Conservation (phyloP, 2,797 vertebrate species). For the Lagorchestes hirsutus region DNA sequence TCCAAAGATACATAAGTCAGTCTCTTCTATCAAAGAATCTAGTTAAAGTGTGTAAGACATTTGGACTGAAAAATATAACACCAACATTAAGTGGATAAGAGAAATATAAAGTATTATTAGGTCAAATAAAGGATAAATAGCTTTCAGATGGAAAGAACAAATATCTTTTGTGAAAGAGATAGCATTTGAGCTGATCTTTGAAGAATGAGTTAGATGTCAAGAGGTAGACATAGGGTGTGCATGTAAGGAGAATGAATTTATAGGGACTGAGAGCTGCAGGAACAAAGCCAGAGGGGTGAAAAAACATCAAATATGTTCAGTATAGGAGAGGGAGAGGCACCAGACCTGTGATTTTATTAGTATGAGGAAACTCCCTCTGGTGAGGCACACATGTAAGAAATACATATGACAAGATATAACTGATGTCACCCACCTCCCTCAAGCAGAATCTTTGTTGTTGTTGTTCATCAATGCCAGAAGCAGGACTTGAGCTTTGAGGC, state of each 20-base stretch:
- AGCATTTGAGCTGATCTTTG: neutral
- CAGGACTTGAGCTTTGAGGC: neutral
- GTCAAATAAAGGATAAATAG: neutral
- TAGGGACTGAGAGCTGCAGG: neutral
- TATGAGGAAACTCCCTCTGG: neutral
- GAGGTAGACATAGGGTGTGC: neutral
- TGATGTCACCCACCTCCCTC: rapidly evolving
- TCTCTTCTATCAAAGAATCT: neutral
- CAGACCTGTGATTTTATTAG: neutral
- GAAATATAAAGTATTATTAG: neutral
- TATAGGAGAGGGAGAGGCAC: neutral
- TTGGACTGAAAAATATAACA: neutral
- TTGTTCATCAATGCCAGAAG: neutral
- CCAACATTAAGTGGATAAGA: neutral
- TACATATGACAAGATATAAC: neutral
- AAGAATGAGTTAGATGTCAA: neutral
- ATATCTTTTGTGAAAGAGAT: neutral
- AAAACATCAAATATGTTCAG: neutral
- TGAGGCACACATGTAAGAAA: neutral
- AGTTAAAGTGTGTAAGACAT: neutral
- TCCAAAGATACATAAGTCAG: neutral
- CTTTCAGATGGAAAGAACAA: neutral
- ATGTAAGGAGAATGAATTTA: neutral
- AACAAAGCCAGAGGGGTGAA: neutral
- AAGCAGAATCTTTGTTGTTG: neutral